Conservation (phyloP, 1,140 invertebrate species). For the Microplitis demolitor region DNA sequence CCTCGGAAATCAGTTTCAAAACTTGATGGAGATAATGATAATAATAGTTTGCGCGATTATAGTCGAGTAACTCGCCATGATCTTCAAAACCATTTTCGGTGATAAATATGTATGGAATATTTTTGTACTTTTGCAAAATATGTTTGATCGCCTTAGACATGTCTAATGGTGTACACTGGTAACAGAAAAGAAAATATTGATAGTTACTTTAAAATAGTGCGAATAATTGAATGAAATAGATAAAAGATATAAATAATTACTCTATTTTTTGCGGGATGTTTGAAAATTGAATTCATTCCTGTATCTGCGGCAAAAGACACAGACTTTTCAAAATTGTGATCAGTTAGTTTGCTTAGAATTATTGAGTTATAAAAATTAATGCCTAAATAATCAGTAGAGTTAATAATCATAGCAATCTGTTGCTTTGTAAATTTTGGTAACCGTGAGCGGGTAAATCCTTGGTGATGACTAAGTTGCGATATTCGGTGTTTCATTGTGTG, state of each 20-base stretch:
- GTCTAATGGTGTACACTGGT: slow-evolving; percentile 50
- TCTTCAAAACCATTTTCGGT: slow-evolving; percentile 67
- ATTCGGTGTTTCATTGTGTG: slow-evolving; percentile 57
- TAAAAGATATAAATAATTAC: no score
- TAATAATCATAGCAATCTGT: slow-evolving; percentile 56
- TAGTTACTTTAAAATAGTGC: no score
- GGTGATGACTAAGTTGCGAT: slow-evolving; percentile 49
- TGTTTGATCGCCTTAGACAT: slow-evolving; percentile 56
- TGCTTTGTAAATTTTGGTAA: slow-evolving; percentile 60
- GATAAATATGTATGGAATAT: slow-evolving; percentile 56
- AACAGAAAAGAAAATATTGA: neutral
- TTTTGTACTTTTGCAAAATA: slow-evolving; percentile 55
- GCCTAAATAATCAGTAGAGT: slow-evolving; percentile 54
- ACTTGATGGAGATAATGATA: slow-evolving; percentile 41
- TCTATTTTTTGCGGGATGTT: no score
- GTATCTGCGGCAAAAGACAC: slow-evolving; percentile 16
- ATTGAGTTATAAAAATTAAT: slow-evolving; percentile 54
- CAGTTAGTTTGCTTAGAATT: neutral
- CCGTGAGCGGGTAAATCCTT: slow-evolving; percentile 58
- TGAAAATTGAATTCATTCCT: neutral
- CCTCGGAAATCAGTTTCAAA: slow-evolving; percentile 56
- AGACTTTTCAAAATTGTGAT: neutral
- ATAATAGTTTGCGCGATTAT: slow-evolving; percentile 57
- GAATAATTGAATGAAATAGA: no score
- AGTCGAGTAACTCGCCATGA: slow-evolving; percentile 59